phyloP scores from a whole-genome alignment of 2,113 vertebrate species.

The Python bivittatus region DNA sequence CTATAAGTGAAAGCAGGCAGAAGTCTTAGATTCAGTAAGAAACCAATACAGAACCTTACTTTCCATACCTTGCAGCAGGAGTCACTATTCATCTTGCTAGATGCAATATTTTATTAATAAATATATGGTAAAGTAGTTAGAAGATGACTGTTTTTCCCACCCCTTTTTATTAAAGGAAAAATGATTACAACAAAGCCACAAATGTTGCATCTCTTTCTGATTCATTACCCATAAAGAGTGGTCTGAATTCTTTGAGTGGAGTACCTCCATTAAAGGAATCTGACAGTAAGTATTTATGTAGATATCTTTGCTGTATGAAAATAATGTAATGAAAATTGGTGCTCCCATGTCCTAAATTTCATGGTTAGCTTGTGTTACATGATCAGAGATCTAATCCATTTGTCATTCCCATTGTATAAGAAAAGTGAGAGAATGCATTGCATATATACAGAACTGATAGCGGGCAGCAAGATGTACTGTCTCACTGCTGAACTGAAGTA shows the following conservation, averaged over 20 bases:
- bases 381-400: background rate
- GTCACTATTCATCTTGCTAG: background rate
- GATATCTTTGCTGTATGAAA: background rate
- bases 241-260: slow-evolving; percentile 61
- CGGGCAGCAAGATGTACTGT: background rate
- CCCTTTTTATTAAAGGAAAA: slow-evolving; percentile 73
- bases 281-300: slow-evolving; percentile 70
- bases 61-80: background rate
- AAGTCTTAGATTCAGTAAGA: slow-evolving; percentile 66
- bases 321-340: background rate
- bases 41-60: background rate
- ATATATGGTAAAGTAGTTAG: background rate
- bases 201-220: slow-evolving; percentile 69
- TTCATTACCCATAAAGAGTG: slow-evolving; percentile 58
- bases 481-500: background rate
- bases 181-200: slow-evolving; percentile 63
- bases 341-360: background rate
- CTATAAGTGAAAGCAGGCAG: slow-evolving; percentile 41
- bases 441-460: background rate
- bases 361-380: background rate
- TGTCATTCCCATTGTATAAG: background rate
- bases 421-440: background rate
- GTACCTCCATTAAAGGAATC: slow-evolving; percentile 67
- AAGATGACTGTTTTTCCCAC: background rate
- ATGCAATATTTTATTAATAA: background rate